Evolutionary conservation across 2,888 invertebrate genomes (phyloP).

Genomic region (Thecophora atra): DNA sequence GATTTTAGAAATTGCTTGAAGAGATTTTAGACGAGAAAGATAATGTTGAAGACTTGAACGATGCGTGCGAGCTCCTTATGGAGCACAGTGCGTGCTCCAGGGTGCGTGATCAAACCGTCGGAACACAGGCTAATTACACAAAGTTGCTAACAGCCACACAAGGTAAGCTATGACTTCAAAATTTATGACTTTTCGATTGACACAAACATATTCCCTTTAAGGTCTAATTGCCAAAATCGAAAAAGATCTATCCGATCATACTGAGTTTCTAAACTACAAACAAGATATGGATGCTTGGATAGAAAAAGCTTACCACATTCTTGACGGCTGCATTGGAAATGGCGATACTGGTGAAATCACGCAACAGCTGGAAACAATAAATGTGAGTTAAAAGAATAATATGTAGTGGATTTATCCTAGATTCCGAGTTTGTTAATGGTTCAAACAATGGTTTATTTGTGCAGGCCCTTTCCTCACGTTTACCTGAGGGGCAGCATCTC

Average conservation of each 20-base stretch:
- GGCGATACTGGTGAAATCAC: constrained; percentile 81
- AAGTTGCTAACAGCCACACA: constrained; percentile 81
- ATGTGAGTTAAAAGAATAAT: constrained; percentile 67
- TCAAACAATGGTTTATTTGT: not conserved
- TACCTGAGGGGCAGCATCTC: constrained; percentile 86
- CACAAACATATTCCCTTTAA: constrained; percentile 30
- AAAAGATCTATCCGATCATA: constrained; percentile 89
- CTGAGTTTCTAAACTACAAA: constrained; percentile 88
- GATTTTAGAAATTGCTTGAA: constrained; percentile 71
- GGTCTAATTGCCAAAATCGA: constrained; percentile 84
- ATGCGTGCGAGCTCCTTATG: constrained; percentile 86
- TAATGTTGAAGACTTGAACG: constrained; percentile 83
- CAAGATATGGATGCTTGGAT: constrained; percentile 86
- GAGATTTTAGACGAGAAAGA: constrained; percentile 82
- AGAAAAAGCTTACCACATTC: constrained; percentile 79
- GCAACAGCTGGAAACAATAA: constrained; percentile 83
- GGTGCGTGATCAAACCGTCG: constrained; percentile 87
- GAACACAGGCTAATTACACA: constrained; percentile 83
- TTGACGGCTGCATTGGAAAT: constrained; percentile 83
- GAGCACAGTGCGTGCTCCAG: constrained; percentile 85
- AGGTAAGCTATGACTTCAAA: constrained; percentile 61
- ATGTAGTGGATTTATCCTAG: not conserved
- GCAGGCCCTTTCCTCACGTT: constrained; percentile 68
- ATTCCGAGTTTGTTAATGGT: not conserved
- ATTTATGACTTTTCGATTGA: not conserved